Conservation (phyloP, 2,888 invertebrate genomes). For the Boloria euphrosyne region DNA sequence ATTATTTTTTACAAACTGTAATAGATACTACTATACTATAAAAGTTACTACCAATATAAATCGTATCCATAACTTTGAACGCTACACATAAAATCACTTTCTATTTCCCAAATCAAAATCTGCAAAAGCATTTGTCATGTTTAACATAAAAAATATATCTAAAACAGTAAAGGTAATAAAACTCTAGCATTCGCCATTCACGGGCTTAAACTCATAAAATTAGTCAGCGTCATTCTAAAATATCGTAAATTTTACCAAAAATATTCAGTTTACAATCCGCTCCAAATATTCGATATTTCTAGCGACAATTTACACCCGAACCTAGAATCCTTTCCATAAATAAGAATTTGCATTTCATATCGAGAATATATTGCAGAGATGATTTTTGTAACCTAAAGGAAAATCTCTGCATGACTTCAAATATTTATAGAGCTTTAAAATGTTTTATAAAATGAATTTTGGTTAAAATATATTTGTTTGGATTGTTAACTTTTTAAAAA, state of each 20-base stretch:
- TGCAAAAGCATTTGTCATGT: too few relatives aligned
- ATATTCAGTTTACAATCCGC: conserved; percentile 59
- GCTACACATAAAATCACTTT: too few relatives aligned
- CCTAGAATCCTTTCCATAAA: conserved; percentile 57
- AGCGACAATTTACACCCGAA: conserved; percentile 55
- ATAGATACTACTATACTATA: too few relatives aligned
- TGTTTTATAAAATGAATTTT: not conserved
- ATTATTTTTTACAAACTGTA: too few relatives aligned
- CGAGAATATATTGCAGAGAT: conserved; percentile 45
- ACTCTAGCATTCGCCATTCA: conserved; percentile 1
- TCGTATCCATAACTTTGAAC: too few relatives aligned
- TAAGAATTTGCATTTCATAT: conserved; percentile 62
- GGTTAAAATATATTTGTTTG: too few relatives aligned
- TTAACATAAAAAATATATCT: not conserved
- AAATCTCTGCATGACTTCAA: conserved; percentile 28
- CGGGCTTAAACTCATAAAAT: conserved; percentile 18
- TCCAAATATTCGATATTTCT: conserved; percentile 60
- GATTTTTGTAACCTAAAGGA: conserved; percentile 36
- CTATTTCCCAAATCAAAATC: too few relatives aligned
- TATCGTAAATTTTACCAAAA: conserved; percentile 41
- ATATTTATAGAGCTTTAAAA: conserved; percentile 9
- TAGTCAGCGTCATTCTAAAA: conserved; percentile 12
- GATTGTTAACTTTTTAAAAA: too few relatives aligned
- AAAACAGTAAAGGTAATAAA: not conserved
- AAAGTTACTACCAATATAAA: too few relatives aligned